These are phyloP conservation scores for Bombus consobrinus DNA, from an alignment of 1,140 invertebrate species.

Conservation along the genomic window DNA sequence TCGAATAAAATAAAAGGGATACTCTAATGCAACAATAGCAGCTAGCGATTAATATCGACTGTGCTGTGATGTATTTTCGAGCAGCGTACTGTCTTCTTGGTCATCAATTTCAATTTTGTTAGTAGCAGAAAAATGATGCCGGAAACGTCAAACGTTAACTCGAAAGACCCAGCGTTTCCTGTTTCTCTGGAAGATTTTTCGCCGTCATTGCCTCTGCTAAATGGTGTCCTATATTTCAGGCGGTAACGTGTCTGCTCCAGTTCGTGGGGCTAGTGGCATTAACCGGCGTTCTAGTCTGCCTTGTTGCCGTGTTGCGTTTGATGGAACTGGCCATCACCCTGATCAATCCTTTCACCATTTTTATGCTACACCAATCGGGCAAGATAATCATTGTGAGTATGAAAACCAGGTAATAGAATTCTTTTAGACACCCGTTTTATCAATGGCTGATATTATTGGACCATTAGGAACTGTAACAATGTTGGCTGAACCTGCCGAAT, in stretches of 20 bases:
- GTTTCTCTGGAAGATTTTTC: background rate
- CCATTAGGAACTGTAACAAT: no score
- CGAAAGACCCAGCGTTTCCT: background rate
- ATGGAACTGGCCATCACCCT: conserved; percentile 62
- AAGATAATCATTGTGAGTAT: conserved; percentile 68
- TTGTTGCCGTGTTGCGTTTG: conserved; percentile 59
- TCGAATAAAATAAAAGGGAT: no score
- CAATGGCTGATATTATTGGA: no score
- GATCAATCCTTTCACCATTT: conserved; percentile 53
- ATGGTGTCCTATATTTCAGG: conserved; percentile 23
- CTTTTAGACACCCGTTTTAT: background rate
- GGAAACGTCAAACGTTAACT: background rate
- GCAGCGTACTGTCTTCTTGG: background rate
- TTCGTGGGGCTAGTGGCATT: conserved; percentile 58
- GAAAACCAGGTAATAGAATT: background rate
- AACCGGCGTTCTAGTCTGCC: conserved; percentile 58
- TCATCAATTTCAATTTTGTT: background rate
- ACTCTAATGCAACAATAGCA: no score
- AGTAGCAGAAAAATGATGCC: background rate
- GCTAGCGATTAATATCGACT: no score
- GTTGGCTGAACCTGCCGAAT: no score
- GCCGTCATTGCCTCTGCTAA: background rate
- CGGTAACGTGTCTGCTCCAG: conserved; percentile 31
- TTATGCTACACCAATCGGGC: conserved; percentile 55
- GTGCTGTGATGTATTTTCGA: no score